Evolutionary conservation across 1,140 invertebrate species (phyloP).

Genomic region (Drosophila dunni): DNA sequence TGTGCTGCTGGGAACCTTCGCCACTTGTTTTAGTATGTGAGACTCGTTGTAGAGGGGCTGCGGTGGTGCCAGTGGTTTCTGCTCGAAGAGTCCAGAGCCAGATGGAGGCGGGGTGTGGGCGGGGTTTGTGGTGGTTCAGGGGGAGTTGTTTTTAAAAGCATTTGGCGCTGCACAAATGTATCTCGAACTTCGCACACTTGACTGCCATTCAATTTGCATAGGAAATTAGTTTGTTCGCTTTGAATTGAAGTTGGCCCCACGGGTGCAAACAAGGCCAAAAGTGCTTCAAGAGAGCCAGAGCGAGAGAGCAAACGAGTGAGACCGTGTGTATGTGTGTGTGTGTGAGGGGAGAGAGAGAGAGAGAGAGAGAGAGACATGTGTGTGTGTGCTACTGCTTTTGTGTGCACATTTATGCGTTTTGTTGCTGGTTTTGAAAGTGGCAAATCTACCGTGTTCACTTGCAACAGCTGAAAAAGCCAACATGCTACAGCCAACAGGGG

Average conservation of each 20-base stretch:
- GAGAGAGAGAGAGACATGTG: conserved; percentile 12
- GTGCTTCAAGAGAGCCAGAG: conserved; percentile 34
- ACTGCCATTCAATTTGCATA: conserved; percentile 82
- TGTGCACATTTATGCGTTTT: conserved; percentile 75
- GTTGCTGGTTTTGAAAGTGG: conserved; percentile 61
- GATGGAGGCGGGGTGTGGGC: neutral
- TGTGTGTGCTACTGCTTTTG: conserved; percentile 30
- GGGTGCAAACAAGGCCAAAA: conserved; percentile 79
- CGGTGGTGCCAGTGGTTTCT: neutral
- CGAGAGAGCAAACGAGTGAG: neutral
- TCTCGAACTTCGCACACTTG: conserved; percentile 82
- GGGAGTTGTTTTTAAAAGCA: conserved; percentile 75
- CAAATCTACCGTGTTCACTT: conserved; percentile 61
- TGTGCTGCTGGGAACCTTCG: neutral
- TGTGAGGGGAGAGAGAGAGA: too few species aligned
- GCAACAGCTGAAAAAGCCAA: conserved; percentile 22
- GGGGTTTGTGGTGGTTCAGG: neutral
- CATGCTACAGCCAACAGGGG: neutral
- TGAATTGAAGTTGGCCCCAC: conserved; percentile 82
- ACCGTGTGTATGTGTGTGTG: neutral
- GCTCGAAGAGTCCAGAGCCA: neutral
- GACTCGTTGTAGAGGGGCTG: neutral
- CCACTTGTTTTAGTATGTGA: neutral
- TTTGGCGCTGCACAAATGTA: conserved; percentile 77
- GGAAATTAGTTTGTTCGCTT: conserved; percentile 83